Evolutionary conservation across 2,797 vertebrate species (phyloP).

Genomic region (Crenuchus spilurus): DNA sequence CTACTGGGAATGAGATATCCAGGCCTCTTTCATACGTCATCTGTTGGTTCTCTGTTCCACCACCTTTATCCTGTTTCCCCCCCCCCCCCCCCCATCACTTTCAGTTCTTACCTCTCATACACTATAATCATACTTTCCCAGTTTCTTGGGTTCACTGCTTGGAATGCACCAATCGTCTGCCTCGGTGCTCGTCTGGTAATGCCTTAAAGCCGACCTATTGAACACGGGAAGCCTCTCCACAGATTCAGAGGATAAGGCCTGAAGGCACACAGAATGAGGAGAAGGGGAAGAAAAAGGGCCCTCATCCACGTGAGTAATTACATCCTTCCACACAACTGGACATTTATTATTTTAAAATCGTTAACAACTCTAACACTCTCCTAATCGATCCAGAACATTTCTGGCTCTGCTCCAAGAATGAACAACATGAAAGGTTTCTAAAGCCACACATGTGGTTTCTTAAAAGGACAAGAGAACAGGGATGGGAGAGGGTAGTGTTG

Average conservation of each 20-base stretch:
- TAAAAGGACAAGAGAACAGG: too few relatives aligned
- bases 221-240: conserved; percentile 96
- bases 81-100: not conserved
- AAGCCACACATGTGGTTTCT: too few relatives aligned
- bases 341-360: too few relatives aligned
- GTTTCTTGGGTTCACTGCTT: conserved; percentile 88
- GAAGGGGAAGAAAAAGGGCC: not conserved
- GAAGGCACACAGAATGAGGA: conserved; percentile 25
- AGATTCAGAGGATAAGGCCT: conserved; percentile 95
- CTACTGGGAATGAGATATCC: not conserved
- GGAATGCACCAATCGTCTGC: conserved; percentile 97
- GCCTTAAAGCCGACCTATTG: conserved; percentile 92
- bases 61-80: not conserved
- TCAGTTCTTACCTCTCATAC: conserved; percentile 61
- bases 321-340: not conserved
- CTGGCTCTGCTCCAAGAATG: too few relatives aligned
- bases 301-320: not conserved
- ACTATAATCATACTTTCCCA: conserved; percentile 79
- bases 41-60: not conserved
- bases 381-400: not conserved
- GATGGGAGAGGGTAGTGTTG: too few relatives aligned
- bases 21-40: not conserved
- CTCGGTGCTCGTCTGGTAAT: conserved; percentile 87
- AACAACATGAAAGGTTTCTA: too few relatives aligned
- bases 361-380: not conserved